Percentiles rank a stretch among this genome's conserved stretches.
phyloP scores from a whole-genome alignment of 2,113 vertebrate genomes.

The Coracopsis vasa region DNA sequence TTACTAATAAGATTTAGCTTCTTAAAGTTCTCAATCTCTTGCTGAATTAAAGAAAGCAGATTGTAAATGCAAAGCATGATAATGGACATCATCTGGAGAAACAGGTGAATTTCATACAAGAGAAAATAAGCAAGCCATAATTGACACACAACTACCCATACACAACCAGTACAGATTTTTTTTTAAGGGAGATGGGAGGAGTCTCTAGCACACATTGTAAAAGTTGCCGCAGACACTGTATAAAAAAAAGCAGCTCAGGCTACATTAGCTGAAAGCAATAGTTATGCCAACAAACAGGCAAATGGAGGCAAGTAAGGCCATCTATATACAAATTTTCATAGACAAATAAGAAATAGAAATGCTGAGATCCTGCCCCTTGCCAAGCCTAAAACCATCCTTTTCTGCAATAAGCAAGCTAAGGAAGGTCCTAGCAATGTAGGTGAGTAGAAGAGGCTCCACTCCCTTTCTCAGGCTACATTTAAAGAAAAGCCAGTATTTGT shows the following conservation, averaged over 20 bases:
- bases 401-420: background rate
- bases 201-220: background rate
- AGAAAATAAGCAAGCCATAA: background rate
- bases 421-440: background rate
- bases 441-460: background rate
- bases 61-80: constrained; percentile 29
- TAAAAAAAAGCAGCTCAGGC: background rate
- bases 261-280: background rate
- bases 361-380: background rate
- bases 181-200: background rate
- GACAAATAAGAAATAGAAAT: background rate
- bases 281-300: accelerated
- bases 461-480: background rate
- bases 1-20: constrained; percentile 89
- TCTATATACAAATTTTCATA: background rate
- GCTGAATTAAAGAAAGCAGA: constrained; percentile 73
- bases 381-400: background rate
- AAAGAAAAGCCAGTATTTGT: background rate
- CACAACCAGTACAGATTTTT: background rate
- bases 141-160: background rate
- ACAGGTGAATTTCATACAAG: background rate
- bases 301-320: background rate
- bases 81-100: background rate
- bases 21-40: constrained; percentile 91
- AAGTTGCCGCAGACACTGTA: background rate